Conservation (phyloP, 2,888 invertebrate genomes). For the Coenonympha arcania region DNA sequence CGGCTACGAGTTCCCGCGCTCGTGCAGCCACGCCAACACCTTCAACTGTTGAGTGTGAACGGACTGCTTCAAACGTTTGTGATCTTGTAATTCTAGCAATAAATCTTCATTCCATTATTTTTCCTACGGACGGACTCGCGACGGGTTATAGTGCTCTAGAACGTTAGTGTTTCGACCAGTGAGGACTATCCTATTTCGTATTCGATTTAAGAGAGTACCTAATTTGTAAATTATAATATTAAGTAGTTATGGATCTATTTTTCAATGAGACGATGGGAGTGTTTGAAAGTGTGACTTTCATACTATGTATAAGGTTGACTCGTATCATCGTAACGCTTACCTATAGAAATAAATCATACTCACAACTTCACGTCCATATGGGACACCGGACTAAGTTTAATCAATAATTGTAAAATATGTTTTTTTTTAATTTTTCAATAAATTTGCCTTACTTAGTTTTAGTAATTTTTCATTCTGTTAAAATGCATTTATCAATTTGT, state of each 20-base stretch:
- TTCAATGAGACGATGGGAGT: slow-evolving; percentile 53
- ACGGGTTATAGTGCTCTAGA: slow-evolving; percentile 68
- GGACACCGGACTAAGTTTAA: too few species aligned
- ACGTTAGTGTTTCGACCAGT: slow-evolving; percentile 54
- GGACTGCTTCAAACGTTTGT: slow-evolving; percentile 61
- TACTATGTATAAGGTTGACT: slow-evolving; percentile 32
- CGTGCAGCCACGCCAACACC: slow-evolving; percentile 67
- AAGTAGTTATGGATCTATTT: slow-evolving; percentile 73
- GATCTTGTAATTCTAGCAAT: slow-evolving; percentile 75
- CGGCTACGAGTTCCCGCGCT: slow-evolving; percentile 58
- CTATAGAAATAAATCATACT: slow-evolving; percentile 12
- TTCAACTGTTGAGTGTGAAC: slow-evolving; percentile 67
- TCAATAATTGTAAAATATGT: too few species aligned
- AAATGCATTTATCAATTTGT: too few species aligned
- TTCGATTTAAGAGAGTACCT: slow-evolving; percentile 67
- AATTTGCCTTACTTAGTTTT: too few species aligned
- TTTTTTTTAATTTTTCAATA: too few species aligned
- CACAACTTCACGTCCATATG: too few species aligned
- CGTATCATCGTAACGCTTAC: slow-evolving; percentile 31
- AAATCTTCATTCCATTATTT: slow-evolving; percentile 74
- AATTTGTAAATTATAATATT: slow-evolving; percentile 72
- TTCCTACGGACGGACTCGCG: slow-evolving; percentile 56
- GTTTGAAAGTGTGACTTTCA: slow-evolving; percentile 71
- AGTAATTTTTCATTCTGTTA: too few species aligned
- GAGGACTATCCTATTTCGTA: slow-evolving; percentile 60